Percentiles rank a stretch among this genome's conserved stretches.
phyloP scores from a whole-genome alignment of 2,888 invertebrate species.

The Eristalis pertinax region DNA sequence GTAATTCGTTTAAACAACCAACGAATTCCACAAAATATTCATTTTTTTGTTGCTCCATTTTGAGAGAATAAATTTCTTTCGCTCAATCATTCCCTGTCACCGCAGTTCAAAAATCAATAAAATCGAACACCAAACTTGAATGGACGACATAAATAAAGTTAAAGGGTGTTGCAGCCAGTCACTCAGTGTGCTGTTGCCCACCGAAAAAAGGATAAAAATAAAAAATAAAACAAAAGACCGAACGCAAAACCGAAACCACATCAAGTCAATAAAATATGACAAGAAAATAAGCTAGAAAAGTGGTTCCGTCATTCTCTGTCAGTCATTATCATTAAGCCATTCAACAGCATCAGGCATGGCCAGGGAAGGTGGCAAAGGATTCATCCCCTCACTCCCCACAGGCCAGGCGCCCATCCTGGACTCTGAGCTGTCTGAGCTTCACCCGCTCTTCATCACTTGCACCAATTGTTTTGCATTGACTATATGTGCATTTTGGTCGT shows the following conservation, averaged over 20 bases:
- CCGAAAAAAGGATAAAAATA: constrained; percentile 8
- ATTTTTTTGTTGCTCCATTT: constrained; percentile 7
- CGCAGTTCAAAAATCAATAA: constrained; percentile 55
- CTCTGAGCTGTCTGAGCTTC: neutral
- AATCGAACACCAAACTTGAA: constrained; percentile 54
- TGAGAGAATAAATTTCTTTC: constrained; percentile 31
- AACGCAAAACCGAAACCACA: constrained; percentile 55
- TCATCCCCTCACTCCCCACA: constrained; percentile 2
- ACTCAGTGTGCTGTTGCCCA: neutral
- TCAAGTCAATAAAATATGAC: constrained; percentile 69
- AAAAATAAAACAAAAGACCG: constrained; percentile 29
- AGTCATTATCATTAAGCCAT: constrained; percentile 71
- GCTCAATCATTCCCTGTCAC: constrained; percentile 57
- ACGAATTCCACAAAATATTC: neutral
- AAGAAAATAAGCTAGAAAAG: constrained; percentile 69
- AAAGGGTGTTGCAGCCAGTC: constrained; percentile 29
- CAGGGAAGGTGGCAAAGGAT: constrained; percentile 45
- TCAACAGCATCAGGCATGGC: constrained; percentile 50
- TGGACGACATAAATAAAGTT: constrained; percentile 45
- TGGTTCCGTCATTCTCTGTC: constrained; percentile 68
- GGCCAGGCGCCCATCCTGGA: constrained; percentile 7
- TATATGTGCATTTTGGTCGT: neutral
- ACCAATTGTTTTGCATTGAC: constrained; percentile 7
- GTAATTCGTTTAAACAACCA: neutral
- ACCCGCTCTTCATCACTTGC: neutral